A percentile compares a stretch with the other conserved stretches of the same genome.
phyloP scores from a whole-genome alignment of 2,888 invertebrate genomes.

The Agriopis leucophaearia region DNA sequence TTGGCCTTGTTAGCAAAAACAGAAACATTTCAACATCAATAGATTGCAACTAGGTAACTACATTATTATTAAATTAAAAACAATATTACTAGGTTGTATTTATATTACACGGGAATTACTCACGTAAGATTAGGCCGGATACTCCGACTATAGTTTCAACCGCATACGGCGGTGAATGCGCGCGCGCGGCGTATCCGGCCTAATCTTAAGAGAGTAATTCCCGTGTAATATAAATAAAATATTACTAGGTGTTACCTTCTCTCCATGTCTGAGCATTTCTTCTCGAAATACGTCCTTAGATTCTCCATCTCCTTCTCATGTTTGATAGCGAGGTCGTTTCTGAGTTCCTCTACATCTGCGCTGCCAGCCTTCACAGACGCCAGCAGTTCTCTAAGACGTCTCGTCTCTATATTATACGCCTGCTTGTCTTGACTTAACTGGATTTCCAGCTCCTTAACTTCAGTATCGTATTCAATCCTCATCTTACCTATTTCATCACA shows the following conservation, averaged over 20 bases:
- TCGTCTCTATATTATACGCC: conserved; percentile 82
- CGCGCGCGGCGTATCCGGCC: no score
- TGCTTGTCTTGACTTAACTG: conserved; percentile 87
- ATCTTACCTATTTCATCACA: conserved; percentile 84
- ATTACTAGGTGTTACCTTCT: conserved; percentile 85
- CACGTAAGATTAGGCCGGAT: no score
- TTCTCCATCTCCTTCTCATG: conserved; percentile 93
- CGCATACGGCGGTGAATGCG: no score
- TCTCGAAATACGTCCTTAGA: conserved; percentile 92
- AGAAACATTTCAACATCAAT: conserved; percentile 35
- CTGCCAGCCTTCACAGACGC: conserved; percentile 86
- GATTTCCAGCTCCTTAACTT: conserved; percentile 72
- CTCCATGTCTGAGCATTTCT: conserved; percentile 92
- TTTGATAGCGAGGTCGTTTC: conserved; percentile 87
- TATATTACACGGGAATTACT: no score
- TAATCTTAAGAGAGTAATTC: no score
- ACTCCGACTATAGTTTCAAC: no score
- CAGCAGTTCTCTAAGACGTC: conserved; percentile 83
- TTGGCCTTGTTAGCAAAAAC: conserved; percentile 64
- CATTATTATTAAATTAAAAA: background rate
- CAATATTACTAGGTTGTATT: no score
- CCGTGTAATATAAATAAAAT: no score
- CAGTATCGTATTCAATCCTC: conserved; percentile 73
- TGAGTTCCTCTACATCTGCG: conserved; percentile 84
- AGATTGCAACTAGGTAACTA: background rate